phyloP scores from a whole-genome alignment of 2,797 vertebrate genomes.

The Enteromius argenteus region DNA sequence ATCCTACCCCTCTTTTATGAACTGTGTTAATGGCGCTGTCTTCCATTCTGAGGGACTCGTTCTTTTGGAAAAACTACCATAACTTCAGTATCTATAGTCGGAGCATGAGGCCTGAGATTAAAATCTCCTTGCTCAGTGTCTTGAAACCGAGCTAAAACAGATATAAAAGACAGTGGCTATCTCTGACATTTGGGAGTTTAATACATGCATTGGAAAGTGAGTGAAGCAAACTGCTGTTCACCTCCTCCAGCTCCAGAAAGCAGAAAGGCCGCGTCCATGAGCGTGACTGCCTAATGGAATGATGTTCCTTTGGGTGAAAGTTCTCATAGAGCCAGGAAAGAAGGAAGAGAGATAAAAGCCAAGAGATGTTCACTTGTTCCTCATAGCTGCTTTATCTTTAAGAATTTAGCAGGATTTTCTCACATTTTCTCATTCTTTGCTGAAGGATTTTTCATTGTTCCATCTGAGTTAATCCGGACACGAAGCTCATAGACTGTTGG shows the following conservation, averaged over 20 bases:
- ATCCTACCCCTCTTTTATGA: background rate
- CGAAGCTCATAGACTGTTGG: background rate
- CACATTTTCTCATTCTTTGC: conserved; percentile 17
- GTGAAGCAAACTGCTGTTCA: conserved; percentile 31
- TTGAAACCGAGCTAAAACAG: conserved; percentile 38
- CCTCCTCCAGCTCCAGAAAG: background rate
- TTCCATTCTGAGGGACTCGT: background rate
- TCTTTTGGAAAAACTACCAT: conserved; percentile 24
- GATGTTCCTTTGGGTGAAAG: conserved; percentile 41
- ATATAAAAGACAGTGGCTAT: conserved; percentile 38
- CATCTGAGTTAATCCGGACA: background rate
- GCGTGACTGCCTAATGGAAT: conserved; percentile 9
- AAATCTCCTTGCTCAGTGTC: conserved; percentile 38
- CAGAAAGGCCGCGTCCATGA: background rate
- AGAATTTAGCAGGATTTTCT: conserved; percentile 32
- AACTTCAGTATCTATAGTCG: conserved; percentile 15
- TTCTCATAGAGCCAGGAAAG: background rate
- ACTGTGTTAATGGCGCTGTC: background rate
- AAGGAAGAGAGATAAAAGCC: conserved; percentile 28
- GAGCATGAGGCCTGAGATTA: conserved; percentile 27
- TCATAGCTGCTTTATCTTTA: conserved; percentile 18
- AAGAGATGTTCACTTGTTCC: conserved; percentile 29
- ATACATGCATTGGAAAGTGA: conserved; percentile 22
- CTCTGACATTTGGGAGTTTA: conserved; percentile 42
- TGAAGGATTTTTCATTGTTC: background rate